These are phyloP conservation scores for Aphidius ervi DNA, from an alignment of 1,140 invertebrate species.

Conservation along the genomic window DNA sequence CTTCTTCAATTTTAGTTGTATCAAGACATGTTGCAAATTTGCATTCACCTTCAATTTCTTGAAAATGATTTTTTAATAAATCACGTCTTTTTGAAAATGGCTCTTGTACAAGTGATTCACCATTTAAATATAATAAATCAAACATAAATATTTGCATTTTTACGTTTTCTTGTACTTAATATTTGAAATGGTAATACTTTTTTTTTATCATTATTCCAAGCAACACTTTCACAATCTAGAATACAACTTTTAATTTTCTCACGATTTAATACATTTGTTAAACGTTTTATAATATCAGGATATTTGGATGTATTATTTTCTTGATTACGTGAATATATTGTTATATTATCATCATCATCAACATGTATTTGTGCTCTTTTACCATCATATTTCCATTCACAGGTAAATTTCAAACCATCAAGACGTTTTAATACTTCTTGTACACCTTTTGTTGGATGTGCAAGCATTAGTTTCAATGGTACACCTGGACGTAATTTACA, in stretches of 20 bases:
- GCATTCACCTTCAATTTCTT: slow-evolving; percentile 79
- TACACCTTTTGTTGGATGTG: slow-evolving; percentile 93
- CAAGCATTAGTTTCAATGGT: slow-evolving; percentile 97
- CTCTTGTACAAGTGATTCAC: slow-evolving; percentile 75
- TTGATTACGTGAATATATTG: slow-evolving; percentile 94
- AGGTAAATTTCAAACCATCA: slow-evolving; percentile 90
- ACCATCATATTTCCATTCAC: slow-evolving; percentile 99
- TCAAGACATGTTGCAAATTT: slow-evolving; percentile 82
- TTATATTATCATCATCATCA: slow-evolving; percentile 64
- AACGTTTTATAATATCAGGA: slow-evolving; percentile 86
- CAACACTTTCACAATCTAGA: slow-evolving; percentile 95
- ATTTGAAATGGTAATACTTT: slow-evolving; percentile 97
- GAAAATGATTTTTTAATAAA: slow-evolving; percentile 72
- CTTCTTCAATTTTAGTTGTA: slow-evolving; percentile 84
- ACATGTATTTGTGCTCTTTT: slow-evolving; percentile 94
- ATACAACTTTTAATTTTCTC: slow-evolving; percentile 77
- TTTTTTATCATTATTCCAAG: slow-evolving; percentile 87
- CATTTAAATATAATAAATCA: slow-evolving; percentile 95
- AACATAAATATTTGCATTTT: slow-evolving; percentile 95
- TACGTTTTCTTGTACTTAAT: slow-evolving; percentile 91
- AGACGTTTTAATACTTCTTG: slow-evolving; percentile 88
- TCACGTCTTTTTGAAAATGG: slow-evolving; percentile 74
- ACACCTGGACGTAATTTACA: slow-evolving; percentile 91
- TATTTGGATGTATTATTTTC: slow-evolving; percentile 98
- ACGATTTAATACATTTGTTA: slow-evolving; percentile 58